Base-by-base conservation (phyloP, 2,888 invertebrate genomes). In the Tetragonula carbonaria region DNA sequence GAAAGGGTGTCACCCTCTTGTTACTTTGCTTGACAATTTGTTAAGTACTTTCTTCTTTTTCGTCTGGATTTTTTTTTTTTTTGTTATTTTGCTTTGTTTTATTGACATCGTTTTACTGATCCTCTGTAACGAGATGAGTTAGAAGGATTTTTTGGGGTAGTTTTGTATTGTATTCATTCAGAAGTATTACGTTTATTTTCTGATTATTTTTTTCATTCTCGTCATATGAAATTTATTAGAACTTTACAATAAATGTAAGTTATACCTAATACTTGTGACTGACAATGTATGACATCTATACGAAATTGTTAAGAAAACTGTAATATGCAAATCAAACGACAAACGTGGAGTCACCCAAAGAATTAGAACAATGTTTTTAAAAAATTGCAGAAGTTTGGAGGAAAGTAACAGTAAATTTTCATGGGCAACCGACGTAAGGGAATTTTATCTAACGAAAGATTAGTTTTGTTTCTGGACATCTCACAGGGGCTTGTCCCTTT, bases 11-110 rank as follows among this genome's bases (percentile, higher is more conserved):
- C 73, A 62, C 55, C 23, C 62, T 45, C 45, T 68, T 55, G 67
- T 72, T 76, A 55, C 65, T 70, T 38, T 23, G 16, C 66, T 50
- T 23, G 73, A 84, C 57, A 74, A 84, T 83, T 83, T 67, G 66
- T 66, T 66, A 5, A 18, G 11, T 67, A 18, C 11, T 51, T 16
- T 23, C 16, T 28, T 5, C 4, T 16, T 4, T 2, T 16, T 3
- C 6, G 13, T 18, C 51, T 57, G 2, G 2, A 16, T 51, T 67
- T 66, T 4, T 21, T 1, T 21, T 53, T 6, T 18, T 18, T 53
- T 4, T 53, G 5, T 62, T 3, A 6, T 16, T 28, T 55, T 6
- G 21, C 51, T 59, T 59, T 2, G 23, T 23, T 16, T 57, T 16
- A 6, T 62, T 1, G 16, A 28, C 1, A 28, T 57, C 6, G 18